phyloP scores from a whole-genome alignment of 2,797 vertebrate genomes.

The Trachops cirrhosus region DNA sequence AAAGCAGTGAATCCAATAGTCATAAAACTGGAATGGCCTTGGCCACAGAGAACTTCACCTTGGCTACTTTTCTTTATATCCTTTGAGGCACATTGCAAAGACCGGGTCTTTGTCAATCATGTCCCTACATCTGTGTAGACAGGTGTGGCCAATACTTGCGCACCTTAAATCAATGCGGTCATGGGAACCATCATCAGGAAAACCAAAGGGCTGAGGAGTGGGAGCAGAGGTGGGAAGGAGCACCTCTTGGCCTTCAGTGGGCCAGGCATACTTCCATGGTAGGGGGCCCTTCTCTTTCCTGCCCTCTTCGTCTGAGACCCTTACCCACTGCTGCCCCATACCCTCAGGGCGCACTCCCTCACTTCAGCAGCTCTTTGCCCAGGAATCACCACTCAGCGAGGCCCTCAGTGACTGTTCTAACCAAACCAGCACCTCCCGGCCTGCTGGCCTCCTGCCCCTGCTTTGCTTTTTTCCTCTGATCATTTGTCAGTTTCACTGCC shows the following conservation, averaged over 20 bases:
- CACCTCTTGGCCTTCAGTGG: not conserved
- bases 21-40: not conserved
- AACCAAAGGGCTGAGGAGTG: not conserved
- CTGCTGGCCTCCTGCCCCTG: not conserved
- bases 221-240: not conserved
- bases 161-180: not conserved
- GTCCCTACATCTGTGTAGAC: not conserved
- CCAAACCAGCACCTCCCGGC: not conserved
- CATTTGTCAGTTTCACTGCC: not conserved
- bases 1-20: slow-evolving; percentile 8
- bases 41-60: not conserved
- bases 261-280: not conserved
- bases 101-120: not conserved
- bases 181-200: not conserved
- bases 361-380: not conserved
- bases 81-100: not conserved
- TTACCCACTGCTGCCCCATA: not conserved
- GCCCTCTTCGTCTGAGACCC: not conserved
- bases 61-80: not conserved
- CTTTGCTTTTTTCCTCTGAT: not conserved
- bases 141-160: not conserved
- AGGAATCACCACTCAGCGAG: not conserved
- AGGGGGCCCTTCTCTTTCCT: not conserved
- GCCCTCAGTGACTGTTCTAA: too few relatives aligned
- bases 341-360: accelerated